Conservation (phyloP, 2,797 vertebrate genomes). For the Falco naumanni region DNA sequence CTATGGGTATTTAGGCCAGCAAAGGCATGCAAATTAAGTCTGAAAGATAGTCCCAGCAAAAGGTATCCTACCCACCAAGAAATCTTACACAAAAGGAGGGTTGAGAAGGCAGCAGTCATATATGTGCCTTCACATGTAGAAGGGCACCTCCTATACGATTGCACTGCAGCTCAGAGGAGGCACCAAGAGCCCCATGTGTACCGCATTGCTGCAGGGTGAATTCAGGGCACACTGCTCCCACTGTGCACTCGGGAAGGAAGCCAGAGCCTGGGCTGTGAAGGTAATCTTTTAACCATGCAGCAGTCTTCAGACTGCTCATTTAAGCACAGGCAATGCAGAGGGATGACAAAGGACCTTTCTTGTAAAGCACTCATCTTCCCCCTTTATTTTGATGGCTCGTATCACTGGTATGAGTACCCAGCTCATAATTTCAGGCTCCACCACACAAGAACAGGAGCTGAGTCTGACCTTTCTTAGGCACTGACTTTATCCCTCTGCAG, state of each 20-base stretch:
- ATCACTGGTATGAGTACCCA: neutral
- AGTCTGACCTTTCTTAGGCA: neutral
- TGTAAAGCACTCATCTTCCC: neutral
- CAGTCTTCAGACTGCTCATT: neutral
- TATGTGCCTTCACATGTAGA: neutral
- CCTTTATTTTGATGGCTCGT: neutral
- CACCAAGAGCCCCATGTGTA: rapidly evolving
- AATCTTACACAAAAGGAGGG: neutral
- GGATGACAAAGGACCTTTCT: neutral
- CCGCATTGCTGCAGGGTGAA: neutral
- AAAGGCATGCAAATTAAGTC: neutral
- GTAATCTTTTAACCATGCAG: neutral
- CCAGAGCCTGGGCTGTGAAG: neutral
- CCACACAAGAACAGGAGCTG: neutral
- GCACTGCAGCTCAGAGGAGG: neutral
- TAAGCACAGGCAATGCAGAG: neutral
- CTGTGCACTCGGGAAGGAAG: neutral
- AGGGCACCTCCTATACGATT: neutral
- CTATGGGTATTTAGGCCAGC: neutral
- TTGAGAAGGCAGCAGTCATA: neutral
- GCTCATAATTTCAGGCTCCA: neutral
- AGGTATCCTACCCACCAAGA: neutral
- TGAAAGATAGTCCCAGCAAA: neutral
- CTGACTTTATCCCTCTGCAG: neutral
- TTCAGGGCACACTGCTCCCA: neutral